Base-by-base conservation (phyloP, 2,888 invertebrate species). In the Azorinus chamasolen region DNA sequence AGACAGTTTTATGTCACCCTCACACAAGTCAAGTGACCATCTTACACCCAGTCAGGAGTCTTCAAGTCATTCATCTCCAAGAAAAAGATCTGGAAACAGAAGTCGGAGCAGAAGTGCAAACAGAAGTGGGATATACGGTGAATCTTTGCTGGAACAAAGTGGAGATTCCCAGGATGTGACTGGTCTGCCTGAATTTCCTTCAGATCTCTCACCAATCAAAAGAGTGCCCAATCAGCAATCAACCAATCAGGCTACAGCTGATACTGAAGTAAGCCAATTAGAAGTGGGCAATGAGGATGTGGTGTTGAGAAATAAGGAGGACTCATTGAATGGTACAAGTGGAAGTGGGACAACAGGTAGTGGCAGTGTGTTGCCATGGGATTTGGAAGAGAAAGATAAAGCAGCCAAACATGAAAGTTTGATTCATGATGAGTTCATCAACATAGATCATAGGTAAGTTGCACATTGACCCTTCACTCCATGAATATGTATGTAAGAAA, bases 391-490 rank as follows among this genome's bases (percentile, higher is more conserved):
- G 16, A 59, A 32, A 43, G 37, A 51, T 45, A 69, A 66, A 45
- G 61, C 43, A 53, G 51, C 45, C 22, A 54, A 55, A 37, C 57
- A 73, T 54, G 79, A 83, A 39, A 81, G 78, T 54, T 61, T 80
- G 32, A 78, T 62, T 32, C 70, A 78, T 54, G 77, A 81, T 41
- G 81, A 81, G 53, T 81, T 81, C 57, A 45, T 68, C n/a, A 78
- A 81, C 41, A 74, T 81, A 54, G 80, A 80, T 59, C 80, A 80
- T 20, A 69, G 68, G 78, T 78, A 72, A 62, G 50, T 53, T 1
- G 16, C 3, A 55, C 39, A 25, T 51, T 32, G 10, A 32, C 32
- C 32, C 32, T 6, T 32, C 10, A 32, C 32, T 10, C 32, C 4
- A 32, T 50, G n/a, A n/a, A n/a, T n/a, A n/a, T n/a, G n/a, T n/a